Conservation (phyloP, 2,113 vertebrate species). For the Oncorhynchus masou region DNA sequence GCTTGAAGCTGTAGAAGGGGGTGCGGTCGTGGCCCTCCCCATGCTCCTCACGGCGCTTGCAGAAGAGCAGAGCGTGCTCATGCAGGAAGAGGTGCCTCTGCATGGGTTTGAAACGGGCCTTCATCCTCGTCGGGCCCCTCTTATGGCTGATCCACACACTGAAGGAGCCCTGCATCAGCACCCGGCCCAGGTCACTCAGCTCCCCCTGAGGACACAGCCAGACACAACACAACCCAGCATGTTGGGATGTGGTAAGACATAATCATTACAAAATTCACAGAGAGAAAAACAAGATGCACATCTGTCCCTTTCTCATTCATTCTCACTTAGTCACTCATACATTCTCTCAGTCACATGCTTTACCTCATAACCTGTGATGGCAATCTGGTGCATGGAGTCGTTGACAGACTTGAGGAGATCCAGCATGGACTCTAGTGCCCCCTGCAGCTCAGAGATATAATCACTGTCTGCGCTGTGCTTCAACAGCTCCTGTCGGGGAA, state of each 20-base stretch:
- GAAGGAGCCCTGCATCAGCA: conserved; percentile 91
- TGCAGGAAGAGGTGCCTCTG: conserved; percentile 95
- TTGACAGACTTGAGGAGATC: conserved; percentile 95
- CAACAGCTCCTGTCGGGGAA: conserved; percentile 82
- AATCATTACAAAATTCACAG: neutral
- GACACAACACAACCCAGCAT: conserved; percentile 9
- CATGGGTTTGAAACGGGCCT: conserved; percentile 97
- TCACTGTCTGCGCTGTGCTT: conserved; percentile 83
- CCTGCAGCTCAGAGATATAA: conserved; percentile 82
- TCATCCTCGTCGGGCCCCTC: conserved; percentile 91
- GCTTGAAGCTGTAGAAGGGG: conserved; percentile 95
- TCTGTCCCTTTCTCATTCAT: neutral
- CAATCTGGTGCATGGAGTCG: conserved; percentile 97
- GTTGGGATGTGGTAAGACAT: neutral
- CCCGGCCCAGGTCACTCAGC: conserved; percentile 85
- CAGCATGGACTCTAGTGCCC: conserved; percentile 89
- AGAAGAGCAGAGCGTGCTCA: conserved; percentile 91
- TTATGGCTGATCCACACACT: conserved; percentile 92
- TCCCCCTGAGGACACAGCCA: conserved; percentile 78
- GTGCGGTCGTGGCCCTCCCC: conserved; percentile 78
- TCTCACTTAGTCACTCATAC: neutral
- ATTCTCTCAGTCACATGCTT: conserved; percentile 21
- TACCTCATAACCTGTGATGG: conserved; percentile 95
- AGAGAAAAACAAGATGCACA: too few species aligned
- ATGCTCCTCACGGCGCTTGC: conserved; percentile 87